Conservation (phyloP, 2,113 vertebrate genomes). For the Saccopteryx bilineata region DNA sequence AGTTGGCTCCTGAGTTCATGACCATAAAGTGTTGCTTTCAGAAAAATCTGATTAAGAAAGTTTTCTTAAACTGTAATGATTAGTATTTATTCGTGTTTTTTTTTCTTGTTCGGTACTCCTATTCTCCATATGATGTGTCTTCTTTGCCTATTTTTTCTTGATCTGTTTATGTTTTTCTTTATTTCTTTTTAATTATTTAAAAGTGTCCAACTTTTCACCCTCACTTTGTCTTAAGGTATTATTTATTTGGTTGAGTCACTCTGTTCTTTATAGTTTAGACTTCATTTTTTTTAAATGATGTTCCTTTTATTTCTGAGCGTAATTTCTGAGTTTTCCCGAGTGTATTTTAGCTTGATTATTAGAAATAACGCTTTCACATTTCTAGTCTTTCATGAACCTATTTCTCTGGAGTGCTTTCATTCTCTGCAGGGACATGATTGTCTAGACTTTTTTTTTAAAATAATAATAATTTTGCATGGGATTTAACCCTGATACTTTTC, state of each 20-base stretch:
- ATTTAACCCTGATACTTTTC: slow-evolving; percentile 13
- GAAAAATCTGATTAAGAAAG: neutral
- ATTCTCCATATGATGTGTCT: neutral
- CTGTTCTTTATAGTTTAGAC: neutral
- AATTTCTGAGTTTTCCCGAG: neutral
- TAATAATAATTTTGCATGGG: neutral
- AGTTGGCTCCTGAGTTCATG: neutral
- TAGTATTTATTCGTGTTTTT: neutral
- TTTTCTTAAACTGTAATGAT: neutral
- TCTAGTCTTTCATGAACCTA: neutral
- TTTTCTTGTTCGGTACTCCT: neutral
- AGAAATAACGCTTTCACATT: neutral
- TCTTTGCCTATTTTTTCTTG: neutral
- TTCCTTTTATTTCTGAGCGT: slow-evolving; percentile 28
- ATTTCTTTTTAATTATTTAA: slow-evolving; percentile 11
- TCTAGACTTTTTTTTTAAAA: neutral
- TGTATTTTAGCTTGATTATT: neutral
- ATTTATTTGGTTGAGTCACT: neutral
- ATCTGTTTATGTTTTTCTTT: neutral
- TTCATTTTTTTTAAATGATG: neutral
- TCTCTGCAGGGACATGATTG: neutral
- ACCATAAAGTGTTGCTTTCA: neutral
- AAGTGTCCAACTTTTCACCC: neutral
- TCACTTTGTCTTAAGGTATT: neutral
- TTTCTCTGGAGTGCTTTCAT: slow-evolving; percentile 1